Evolutionary conservation across 2,797 vertebrate species (phyloP), one percentile per base, ranked within the genome.

Genomic region (Sorex maritimensis): DNA sequence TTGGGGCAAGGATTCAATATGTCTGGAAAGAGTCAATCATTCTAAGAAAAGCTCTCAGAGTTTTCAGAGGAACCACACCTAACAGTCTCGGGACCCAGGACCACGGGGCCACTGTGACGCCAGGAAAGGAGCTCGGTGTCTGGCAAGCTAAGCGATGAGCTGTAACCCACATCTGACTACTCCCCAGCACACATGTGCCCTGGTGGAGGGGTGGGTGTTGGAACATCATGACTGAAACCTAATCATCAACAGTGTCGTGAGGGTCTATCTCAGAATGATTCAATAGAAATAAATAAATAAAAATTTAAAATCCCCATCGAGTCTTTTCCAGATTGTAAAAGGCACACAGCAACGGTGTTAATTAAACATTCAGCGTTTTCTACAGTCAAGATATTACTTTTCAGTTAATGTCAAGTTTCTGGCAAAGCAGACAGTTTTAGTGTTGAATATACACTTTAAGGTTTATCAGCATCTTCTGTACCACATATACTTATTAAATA

Each of bases 401-500:
- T 63, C 79, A 14, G 24, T 82, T 75, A 61, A 80, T 86, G 34
- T 77, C 86, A 93, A 91, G 85, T 38, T 44, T 81, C 93, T 44
- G 80, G 28, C 44, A 78, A 41, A 83, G 90, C 1, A 85, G 88
- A 81, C 69, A n/a, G 46, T 77, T 55, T 73, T 95, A 85, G 80
- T 93, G 55, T 65, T 90, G 21, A 72, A 68, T 49, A 14, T 90
- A 74, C 69, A 75, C 38, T 75, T 88, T 74, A 93, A 28, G 89
- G 49, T 65, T 4, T 78, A 88, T 73, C 80, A 90, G 91, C 30
- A 52, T 68, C 69, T 77, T 82, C 30, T 84, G 41, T 19, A 46
- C 58, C 44, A 83, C 55, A 93, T 30, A 87, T 5, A 87, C 83
- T 79, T 86, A 89, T 92, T 83, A 95, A 95, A 93, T 49, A 68